Evolutionary conservation across 1,140 invertebrate genomes (phyloP).

Genomic region (Patella vulgata): DNA sequence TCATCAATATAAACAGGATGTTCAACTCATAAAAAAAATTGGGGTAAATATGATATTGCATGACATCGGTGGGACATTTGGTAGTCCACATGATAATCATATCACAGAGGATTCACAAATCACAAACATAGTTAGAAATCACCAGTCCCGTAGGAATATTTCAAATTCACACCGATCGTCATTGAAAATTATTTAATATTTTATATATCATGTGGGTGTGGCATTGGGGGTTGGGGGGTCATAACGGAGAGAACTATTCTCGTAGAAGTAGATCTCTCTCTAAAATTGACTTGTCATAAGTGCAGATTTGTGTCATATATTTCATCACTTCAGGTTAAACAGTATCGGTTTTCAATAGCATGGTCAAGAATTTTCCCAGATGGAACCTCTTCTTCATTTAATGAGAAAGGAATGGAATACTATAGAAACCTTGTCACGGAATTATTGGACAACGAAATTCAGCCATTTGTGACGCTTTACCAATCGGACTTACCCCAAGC

Average conservation of each 20-base stretch:
- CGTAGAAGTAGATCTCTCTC: no score
- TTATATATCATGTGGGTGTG: no score
- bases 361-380: slow-evolving; percentile 54
- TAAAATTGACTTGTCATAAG: no score
- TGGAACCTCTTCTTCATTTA: slow-evolving; percentile 25
- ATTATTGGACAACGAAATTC: slow-evolving; percentile 44
- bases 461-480: slow-evolving; percentile 70
- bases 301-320: background rate
- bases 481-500: slow-evolving; percentile 68
- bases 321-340: slow-evolving; percentile 42
- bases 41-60: slow-evolving; percentile 63
- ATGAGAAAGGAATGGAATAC: slow-evolving; percentile 30
- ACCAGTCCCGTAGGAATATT: no score
- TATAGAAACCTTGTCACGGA: slow-evolving; percentile 52
- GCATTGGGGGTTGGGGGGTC: no score
- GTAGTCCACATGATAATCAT: no score
- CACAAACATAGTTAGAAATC: no score
- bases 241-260: no score
- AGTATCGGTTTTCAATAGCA: slow-evolving; percentile 58
- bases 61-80: no score
- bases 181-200: no score
- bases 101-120: no score
- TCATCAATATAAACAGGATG: slow-evolving; percentile 74
- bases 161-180: no score
- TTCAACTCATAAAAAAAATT: slow-evolving; percentile 68